Conservation (phyloP, 2,888 invertebrate genomes). For the Sabellastarte sp. region DNA sequence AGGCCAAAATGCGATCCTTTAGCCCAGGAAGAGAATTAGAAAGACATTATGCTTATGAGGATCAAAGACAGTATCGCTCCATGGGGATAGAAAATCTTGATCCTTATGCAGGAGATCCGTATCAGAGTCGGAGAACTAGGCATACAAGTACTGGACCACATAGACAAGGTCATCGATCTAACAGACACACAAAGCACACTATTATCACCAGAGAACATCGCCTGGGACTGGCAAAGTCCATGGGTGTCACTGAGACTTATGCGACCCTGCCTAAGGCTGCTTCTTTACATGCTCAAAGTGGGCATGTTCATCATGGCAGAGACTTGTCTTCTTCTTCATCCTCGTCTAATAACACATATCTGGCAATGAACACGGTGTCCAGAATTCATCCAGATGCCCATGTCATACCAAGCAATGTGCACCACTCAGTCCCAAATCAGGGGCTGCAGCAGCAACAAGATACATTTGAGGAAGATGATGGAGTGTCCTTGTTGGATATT, state of each 20-base stretch:
- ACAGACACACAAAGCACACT: conserved; percentile 23
- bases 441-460: neutral
- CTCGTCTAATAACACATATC: neutral
- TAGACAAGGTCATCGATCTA: conserved; percentile 1
- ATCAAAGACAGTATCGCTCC: neutral
- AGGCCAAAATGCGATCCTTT: neutral
- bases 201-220: conserved; percentile 25
- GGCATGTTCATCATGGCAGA: neutral
- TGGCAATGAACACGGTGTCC: neutral
- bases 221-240: conserved; percentile 13
- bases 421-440: too few relatives aligned
- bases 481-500: neutral
- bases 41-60: neutral
- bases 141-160: neutral
- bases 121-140: neutral
- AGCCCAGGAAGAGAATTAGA: conserved; percentile 12
- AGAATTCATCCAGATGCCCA: neutral
- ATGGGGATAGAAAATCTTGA: conserved; percentile 20
- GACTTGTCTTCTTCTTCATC: neutral
- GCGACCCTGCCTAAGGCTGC: neutral
- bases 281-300: too few relatives aligned
- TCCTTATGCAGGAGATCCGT: conserved; percentile 8
- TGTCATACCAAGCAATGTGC: too few relatives aligned
- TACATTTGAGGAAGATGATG: neutral
- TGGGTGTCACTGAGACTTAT: neutral